Evolutionary conservation across 2,888 invertebrate species (phyloP), one percentile per base, ranked within the genome.

Genomic region (Zele albiditarsus): DNA sequence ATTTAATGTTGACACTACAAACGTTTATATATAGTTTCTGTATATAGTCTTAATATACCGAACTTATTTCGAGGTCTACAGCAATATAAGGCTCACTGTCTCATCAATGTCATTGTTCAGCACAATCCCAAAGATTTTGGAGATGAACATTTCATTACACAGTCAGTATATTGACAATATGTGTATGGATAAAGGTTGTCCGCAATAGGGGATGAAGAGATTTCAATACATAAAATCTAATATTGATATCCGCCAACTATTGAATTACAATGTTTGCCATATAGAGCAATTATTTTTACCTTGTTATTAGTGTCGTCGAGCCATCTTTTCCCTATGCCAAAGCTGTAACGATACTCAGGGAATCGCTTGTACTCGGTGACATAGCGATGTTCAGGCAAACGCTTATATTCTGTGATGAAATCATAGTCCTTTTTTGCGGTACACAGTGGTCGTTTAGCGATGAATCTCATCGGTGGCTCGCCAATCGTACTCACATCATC

Each of bases 311-410:
- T 89, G 2, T 87, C 79, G 31, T 90, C 91, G 71, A 82, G 84
- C 85, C 79, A 86, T 89, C 91, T 57, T 85, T 90, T 84, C 77
- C 87, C 84, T 81, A 90, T 76, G 83, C 90, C 90, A 31, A 90
- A 90, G 69, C 88, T 91, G 73, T 74, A 80, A 20, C 71, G 75
- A 73, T 89, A 89, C 1, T 91, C 89, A 0, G 93, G 92, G 6
- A 93, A 89, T 78, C 93, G 89, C 80, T 93, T 93, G 81, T 92
- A 93, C 79, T 93, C 92, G 0, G 93, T 92, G 0, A 93, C 92
- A 83, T 93, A 93, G 83, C 75, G 75, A 72, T 89, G 89, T 1
- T 91, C 89, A 0, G 93, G 92, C 6, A 93, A 89, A 78, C 93
- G 89, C 80, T 93, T 93, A 81, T 92, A 93, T 79, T 93, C 92